Evolutionary conservation across 2,888 invertebrate genomes (phyloP).

Genomic region (Pseudococcus viburni): DNA sequence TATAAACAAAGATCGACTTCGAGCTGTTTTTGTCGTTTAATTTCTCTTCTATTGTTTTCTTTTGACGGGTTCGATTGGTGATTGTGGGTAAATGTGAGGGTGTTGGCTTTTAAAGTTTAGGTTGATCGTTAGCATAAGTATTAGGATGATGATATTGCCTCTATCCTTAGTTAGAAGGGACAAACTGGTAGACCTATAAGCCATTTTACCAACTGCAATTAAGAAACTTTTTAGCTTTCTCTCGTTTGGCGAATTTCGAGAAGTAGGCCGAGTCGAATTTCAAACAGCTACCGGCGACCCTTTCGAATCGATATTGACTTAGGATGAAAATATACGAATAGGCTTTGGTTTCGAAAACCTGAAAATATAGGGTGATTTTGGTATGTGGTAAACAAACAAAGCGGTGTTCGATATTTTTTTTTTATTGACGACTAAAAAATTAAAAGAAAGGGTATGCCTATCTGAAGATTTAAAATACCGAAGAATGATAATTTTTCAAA

Average conservation of each 20-base stretch:
- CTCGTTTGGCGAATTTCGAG: neutral
- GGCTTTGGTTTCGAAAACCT: too few species aligned
- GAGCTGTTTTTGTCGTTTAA: neutral
- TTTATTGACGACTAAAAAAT: too few species aligned
- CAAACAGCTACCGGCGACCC: too few species aligned
- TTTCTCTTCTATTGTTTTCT: neutral
- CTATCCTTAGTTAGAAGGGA: neutral
- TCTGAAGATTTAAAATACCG: too few species aligned
- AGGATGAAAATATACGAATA: too few species aligned
- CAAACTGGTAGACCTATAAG: neutral
- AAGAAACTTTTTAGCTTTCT: neutral
- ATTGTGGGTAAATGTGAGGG: neutral
- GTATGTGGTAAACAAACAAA: too few species aligned
- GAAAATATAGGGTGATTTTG: too few species aligned
- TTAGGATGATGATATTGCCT: neutral
- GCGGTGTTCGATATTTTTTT: too few species aligned
- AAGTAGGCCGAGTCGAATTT: too few species aligned
- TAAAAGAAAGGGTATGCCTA: too few species aligned
- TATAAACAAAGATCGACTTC: neutral
- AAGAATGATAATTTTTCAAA: too few species aligned
- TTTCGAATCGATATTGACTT: too few species aligned
- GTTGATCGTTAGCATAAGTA: neutral
- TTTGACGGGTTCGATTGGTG: neutral
- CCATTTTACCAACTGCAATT: slow-evolving; percentile 6
- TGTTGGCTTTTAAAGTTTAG: neutral